Base-by-base conservation (phyloP, 2,113 vertebrate genomes). In the Orthonyx spaldingii region DNA sequence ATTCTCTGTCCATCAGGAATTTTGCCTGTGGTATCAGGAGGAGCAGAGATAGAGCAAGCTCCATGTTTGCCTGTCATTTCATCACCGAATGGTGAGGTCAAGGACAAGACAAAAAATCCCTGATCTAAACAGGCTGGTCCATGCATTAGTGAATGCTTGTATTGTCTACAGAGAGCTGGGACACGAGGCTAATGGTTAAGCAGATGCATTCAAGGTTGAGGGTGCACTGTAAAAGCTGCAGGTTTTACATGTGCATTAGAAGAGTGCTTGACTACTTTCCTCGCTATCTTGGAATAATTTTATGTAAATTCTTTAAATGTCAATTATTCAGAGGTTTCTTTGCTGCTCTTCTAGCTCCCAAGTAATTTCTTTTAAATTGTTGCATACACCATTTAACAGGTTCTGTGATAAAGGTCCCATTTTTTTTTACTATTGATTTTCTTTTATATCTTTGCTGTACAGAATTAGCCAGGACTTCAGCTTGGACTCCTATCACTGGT, bases 231-330 rank as follows among this genome's bases (percentile, higher is more conserved):
- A 83, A 95, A 93, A 92, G 46, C 76, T 88, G 27, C 33, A 77
- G 52, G 42, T 87, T 89, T 92, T 61, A 90, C 22, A 56, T 5
- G 21, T 32, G 27, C 59, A 53, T 82, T 91, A 87, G 53, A 49
- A 80, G 41, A 70, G 30, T n/a, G 55, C 44, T 88, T 88, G 47
- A 57, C 63, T 83, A 47, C n/a, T 65, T 83, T 65, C 49, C 52
- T 77, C 0, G 0, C 35, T 90, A 22, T 56, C 64, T 74, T 90
- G 68, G 33, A 92, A 84, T 94, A 84, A 89, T 93, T 94, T 96
- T 71, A 94, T 86, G 69, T 89, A 96, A 95, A 92, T 95, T 94
- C 72, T 81, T 92, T 96, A 95, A 93, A 93, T 94, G 96, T 86
- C 94, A 94, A 15, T 90, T 94, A 85, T 94, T 91, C 77, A 56